Base-by-base conservation (phyloP, 2,113 vertebrate species). In the Apaloderma vittatum region DNA sequence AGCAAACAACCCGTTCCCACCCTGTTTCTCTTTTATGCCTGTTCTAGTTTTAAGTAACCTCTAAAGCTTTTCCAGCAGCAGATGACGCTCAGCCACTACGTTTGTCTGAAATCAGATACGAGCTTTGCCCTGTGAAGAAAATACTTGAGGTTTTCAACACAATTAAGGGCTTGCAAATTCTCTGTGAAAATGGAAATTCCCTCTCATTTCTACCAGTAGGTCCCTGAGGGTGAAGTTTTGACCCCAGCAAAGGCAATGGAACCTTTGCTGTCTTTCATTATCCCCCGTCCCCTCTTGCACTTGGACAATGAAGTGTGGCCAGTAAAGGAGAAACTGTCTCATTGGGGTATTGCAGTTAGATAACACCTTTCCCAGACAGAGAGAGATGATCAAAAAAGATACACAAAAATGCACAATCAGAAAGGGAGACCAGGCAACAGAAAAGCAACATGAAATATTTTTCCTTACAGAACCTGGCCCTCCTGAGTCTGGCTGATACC, bases 1-100 rank as follows among this genome's bases (percentile, higher is more conserved):
- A 81, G 86, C 88, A 94, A 97, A 93, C 76, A 96, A 92, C 34
- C 16, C 48, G 76, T 95, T 96, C 95, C 86, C 90, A 93, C 75
- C 94, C 88, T 86, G 59, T 57, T 88, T 86, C 67, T 93, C 72
- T 80, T 94, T 93, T 66, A 79, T 93, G 86, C 61, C 37, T 92
- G 29, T 65, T 93, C 40, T 24, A 77, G 67, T 93, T 95, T 55
- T 77, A 86, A 93, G 92, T 48, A 30, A 93, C 65, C 93, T 76
- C 36, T 91, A 66, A 92, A 93, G 86, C n/a, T 58, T 93, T 96
- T 96, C 51, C 15, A 90, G 88, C 63, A 55, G 82, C 76, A 94
- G 88, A 67, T 90, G 75, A 71, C 1, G 4, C 85, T 90, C 72
- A 88, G 68, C 34, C 51, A 48, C 75, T 11, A n/a, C 88, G 83